Base-by-base conservation (phyloP, 2,113 vertebrate genomes). In the Leucopternis melanops region DNA sequence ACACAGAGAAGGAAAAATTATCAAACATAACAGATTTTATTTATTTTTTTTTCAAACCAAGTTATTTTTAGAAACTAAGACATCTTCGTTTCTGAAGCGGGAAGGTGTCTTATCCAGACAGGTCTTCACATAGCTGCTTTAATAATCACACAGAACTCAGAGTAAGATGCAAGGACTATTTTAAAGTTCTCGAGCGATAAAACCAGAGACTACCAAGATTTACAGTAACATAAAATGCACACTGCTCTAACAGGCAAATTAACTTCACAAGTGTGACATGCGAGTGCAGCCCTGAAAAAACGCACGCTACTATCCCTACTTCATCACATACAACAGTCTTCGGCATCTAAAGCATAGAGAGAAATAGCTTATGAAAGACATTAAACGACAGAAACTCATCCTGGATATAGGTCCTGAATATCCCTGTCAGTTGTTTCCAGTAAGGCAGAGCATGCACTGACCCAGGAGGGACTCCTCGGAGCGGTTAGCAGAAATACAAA, bases 201-300 rank as follows among this genome's bases (percentile, higher is more conserved):
- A 78, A 62, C 7, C 12, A 40, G 88, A 81, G 38, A 52, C 62
- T 38, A 36, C 47, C 42, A 90, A 92, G 91, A 92, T 94, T 81
- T 82, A 59, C 86, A 91, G 92, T 54, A 95, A 91, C 88, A 77
- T 73, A 90, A 97, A 95, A 97, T 71, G 92, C 90, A 82, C 29
- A 17, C 85, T 94, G 92, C 70, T 96, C 55, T 88, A 96, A 90
- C 55, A 84, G 78, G 54, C 65, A 92, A 92, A 95, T 96, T 94
- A 97, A 95, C 95, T 95, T 94, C 47, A 11, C 49, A 77, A 91
- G 81, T 18, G 23, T 83, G 85, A 59, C 69, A 88, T 29, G 49
- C 7, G 3, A 91, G 72, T 14, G 86, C 58, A 96, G 82, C 67
- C 81, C 44, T 72, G 55, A 58, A 62, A 67, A 83, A 86, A 26